phyloP scores from a whole-genome alignment of 2,113 vertebrate genomes.

The Amphilophus citrinellus region DNA sequence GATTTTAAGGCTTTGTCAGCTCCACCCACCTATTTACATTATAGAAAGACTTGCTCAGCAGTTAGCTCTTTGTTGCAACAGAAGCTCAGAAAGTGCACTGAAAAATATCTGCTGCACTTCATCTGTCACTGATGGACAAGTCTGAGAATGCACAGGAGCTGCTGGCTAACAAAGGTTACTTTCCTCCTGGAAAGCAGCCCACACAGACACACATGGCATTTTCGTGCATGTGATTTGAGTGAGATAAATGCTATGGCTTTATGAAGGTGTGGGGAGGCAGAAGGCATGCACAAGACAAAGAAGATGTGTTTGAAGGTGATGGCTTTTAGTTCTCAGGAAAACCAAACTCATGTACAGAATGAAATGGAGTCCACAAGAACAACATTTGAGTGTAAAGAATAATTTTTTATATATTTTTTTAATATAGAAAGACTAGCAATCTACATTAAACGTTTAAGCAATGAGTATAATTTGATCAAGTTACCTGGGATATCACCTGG shows the following conservation, averaged over 20 bases:
- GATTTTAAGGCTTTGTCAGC: not conserved
- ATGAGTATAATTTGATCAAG: not conserved
- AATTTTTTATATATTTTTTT: not conserved
- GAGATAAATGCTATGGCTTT: not conserved
- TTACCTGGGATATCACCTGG: not conserved
- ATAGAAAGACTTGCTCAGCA: not conserved
- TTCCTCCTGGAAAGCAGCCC: not conserved
- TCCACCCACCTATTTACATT: not conserved
- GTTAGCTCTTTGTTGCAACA: not conserved
- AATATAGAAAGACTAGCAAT: not conserved
- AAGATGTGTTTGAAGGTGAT: slow-evolving; percentile 17
- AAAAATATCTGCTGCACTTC: not conserved
- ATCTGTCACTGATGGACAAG: not conserved
- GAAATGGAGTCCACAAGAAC: slow-evolving; percentile 31
- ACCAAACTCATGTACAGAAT: slow-evolving; percentile 33
- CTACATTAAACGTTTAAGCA: too few species aligned
- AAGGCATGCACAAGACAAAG: slow-evolving; percentile 49
- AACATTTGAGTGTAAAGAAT: not conserved
- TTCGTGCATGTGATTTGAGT: not conserved
- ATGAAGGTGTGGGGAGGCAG: slow-evolving; percentile 9
- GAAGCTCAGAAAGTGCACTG: not conserved
- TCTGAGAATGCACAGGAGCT: not conserved
- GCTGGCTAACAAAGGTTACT: not conserved
- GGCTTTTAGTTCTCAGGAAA: slow-evolving; percentile 47
- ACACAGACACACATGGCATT: not conserved